Base-by-base conservation (phyloP, 2,888 invertebrate genomes). In the Steinernema carpocapsae region DNA sequence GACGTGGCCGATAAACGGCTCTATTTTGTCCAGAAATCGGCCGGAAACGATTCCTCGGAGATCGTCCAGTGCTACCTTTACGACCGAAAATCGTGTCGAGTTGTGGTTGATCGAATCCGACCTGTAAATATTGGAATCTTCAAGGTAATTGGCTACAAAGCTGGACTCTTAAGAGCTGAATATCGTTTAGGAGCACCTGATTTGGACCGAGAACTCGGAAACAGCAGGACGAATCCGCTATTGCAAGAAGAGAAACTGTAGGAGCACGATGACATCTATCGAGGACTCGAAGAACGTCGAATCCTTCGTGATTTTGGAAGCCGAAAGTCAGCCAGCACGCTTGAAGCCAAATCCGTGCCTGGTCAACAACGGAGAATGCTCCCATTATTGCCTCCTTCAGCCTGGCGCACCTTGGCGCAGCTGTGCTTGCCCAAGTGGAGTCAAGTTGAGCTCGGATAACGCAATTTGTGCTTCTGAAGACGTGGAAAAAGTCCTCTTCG, bases 321-420 rank as follows among this genome's bases (percentile, higher is more conserved):
- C 37, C 0, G 22, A 72, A n/a, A 45, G 37, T 19, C 78, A 78
- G 37, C 78, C 80, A 12, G 29, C 72, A 56, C 3, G 78, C 17
- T 59, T 59, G 17, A 56, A 71, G 7, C 76, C 78, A 0, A 83
- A 81, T 56, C 78, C 81, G 6, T 85, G 85, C 70, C 77, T 77
- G 0, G 76, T 73, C 10, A 76, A 84, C 74, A 85, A 85, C 72
- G 85, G 85, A n/a, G 84, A 82, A 45, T 85, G 85, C 72, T 77
- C 79, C 29, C 79, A 84, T 74, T 74, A 84, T 64, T 85, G 85
- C 72, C 77, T 85, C 51, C 80, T 81, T 43, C 72, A 70, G 17
- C 79, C 79, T 0, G 79, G 79, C 37, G 81, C 52, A 26, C 81
- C 81, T 32, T 80, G 76, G 74, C 42, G 76, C 14, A 71, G 71